Evolutionary conservation across 2,113 vertebrate species (phyloP).

Genomic region (Spermophilus dauricus): DNA sequence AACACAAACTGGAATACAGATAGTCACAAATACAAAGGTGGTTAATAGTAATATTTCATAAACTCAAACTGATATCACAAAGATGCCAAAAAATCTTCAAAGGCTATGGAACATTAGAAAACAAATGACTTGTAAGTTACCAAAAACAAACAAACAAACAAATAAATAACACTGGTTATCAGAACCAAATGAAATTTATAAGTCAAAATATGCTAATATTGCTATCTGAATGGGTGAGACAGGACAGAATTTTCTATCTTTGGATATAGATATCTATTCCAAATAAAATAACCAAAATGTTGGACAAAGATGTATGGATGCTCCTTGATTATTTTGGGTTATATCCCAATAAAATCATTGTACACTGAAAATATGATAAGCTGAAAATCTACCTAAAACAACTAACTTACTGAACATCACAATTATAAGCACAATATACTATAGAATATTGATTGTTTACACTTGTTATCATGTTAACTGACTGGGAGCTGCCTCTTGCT

Average conservation of each 20-base stretch:
- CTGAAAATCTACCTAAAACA: neutral
- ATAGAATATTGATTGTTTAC: neutral
- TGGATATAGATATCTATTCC: neutral
- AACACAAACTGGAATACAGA: conserved; percentile 3
- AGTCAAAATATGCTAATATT: neutral
- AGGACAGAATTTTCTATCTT: neutral
- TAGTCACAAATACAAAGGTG: neutral
- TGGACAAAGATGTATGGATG: neutral
- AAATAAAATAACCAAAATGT: neutral
- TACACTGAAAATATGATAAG: neutral
- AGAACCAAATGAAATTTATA: neutral
- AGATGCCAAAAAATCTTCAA: neutral
- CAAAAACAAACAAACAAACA: neutral
- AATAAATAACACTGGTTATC: neutral
- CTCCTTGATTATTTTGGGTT: neutral
- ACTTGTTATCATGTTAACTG: neutral
- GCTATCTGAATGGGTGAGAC: neutral
- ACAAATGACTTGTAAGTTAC: neutral
- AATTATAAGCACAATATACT: neutral
- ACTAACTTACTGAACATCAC: neutral
- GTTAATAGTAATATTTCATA: conserved; percentile 2
- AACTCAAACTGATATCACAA: conserved; percentile 11
- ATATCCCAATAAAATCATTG: neutral
- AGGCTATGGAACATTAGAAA: neutral
- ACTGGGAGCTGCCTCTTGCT: neutral